Evolutionary conservation across 2,888 invertebrate genomes (phyloP), one percentile per base, ranked within the genome.

Genomic region (Lacanobia oleracea): DNA sequence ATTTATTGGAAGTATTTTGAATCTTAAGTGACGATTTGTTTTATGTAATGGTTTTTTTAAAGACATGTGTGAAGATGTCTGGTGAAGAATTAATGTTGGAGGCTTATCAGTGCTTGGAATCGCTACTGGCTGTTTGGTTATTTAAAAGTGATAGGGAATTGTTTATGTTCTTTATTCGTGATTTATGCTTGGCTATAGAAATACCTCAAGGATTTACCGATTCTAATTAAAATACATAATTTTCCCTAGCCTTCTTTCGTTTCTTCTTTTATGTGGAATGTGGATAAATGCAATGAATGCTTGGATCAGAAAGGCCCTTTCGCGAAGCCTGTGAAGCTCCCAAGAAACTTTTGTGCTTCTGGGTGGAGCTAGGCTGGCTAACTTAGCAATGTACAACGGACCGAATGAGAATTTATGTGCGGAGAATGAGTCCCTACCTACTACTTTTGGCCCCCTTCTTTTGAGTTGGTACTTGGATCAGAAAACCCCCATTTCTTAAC

Each of bases 11-110:
- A 18, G 56, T 53, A 79, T 74, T 70, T 54, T 8, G 59, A 72
- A 79, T 84, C 67, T 78, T 74, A 81, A 75, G 72, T 68, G 75
- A 74, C 65, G 65, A 71, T 76, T 67, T 76, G 70, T 86, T 80
- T 65, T 73, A 79, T 74, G 73, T 78, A 77, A 73, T 74, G 65
- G 66, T 10, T 65, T 77, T 72, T 78, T 48, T 12, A 60, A 71
- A 72, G 14, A 76, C 71, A 76, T 69, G 51, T 75, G 63, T 71
- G 65, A 56, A 77, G 18, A 37, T 68, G 50, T 67, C 50, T 57
- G 21, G n/a, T 48, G 5, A 50, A 33, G 50, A 56, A 79, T 82
- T 57, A 73, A 80, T 72, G 73, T 69, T 57, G 12, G 50, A 5
- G 14, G 45, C 54, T 79, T 69, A 77, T 84, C 72, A 21, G 16